A percentile compares a stretch with the other conserved stretches of the same genome.
Evolutionary conservation across 1,140 invertebrate species (phyloP).

Genomic region (Drosophila hydei): DNA sequence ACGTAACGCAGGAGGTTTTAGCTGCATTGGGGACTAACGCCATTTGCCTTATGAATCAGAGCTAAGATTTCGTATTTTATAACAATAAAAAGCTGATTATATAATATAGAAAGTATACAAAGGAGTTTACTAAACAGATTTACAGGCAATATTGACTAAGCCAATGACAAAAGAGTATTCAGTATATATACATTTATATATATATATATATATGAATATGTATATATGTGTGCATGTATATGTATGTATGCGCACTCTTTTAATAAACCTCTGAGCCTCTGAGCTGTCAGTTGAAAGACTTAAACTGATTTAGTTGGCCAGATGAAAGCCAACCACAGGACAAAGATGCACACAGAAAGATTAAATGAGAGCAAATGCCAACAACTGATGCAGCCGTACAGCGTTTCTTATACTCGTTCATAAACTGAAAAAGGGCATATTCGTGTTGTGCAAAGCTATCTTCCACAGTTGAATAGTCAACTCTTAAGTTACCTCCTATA

Average conservation of each 20-base stretch:
- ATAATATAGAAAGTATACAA: neutral
- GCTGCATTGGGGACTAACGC: neutral
- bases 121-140: neutral
- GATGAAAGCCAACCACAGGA: slow-evolving; percentile 21
- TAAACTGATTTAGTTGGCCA: slow-evolving; percentile 27
- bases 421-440: too few species aligned
- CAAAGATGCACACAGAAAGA: slow-evolving; percentile 26
- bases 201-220: neutral
- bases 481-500: too few species aligned
- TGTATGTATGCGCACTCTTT: slow-evolving; percentile 11
- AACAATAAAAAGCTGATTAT: neutral
- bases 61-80: neutral
- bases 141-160: slow-evolving; percentile 2
- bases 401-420: neutral
- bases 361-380: slow-evolving; percentile 31
- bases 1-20: neutral
- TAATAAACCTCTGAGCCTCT: slow-evolving; percentile 29
- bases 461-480: too few species aligned
- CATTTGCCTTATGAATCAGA: neutral
- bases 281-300: slow-evolving; percentile 42
- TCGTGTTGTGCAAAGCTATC: too few species aligned
- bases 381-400: slow-evolving; percentile 21
- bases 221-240: too few species aligned
- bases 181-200: neutral
- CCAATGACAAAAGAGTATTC: neutral